Percentiles rank a stretch among this genome's conserved stretches.
Evolutionary conservation across 2,797 vertebrate genomes (phyloP).

Genomic region (Erpetoichthys calabaricus): DNA sequence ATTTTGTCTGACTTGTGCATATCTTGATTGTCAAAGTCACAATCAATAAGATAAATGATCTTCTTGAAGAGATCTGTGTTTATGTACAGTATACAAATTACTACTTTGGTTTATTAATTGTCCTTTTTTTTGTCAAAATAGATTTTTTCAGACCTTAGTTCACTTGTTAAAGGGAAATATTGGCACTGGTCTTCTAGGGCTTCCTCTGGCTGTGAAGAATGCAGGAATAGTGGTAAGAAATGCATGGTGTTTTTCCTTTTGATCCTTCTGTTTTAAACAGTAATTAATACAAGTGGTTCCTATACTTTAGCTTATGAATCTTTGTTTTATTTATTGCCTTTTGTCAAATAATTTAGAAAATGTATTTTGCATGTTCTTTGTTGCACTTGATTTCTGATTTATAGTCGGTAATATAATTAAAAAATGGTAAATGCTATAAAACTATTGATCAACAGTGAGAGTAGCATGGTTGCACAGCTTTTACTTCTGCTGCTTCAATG

Average conservation of each 20-base stretch:
- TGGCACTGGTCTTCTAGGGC: slow-evolving; percentile 82
- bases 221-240: slow-evolving; percentile 78
- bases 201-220: slow-evolving; percentile 87
- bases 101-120: not conserved
- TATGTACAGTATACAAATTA: not conserved
- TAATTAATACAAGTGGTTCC: not conserved
- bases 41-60: not conserved
- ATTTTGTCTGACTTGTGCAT: not conserved
- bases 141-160: slow-evolving; percentile 83
- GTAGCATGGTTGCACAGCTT: too few species aligned
- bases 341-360: too few species aligned
- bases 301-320: not conserved
- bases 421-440: too few species aligned
- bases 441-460: too few species aligned
- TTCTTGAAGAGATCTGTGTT: not conserved
- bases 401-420: too few species aligned
- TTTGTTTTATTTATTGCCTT: too few species aligned
- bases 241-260: not conserved
- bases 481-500: too few species aligned
- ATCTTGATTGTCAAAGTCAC: not conserved
- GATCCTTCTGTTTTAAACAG: not conserved
- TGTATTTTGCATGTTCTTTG: too few species aligned
- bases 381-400: too few species aligned
- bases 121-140: slow-evolving; percentile 25
- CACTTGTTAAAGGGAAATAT: slow-evolving; percentile 91